A percentile compares a stretch with the other conserved stretches of the same genome.
These are phyloP conservation scores for Netelia melanura DNA, from an alignment of 2,888 invertebrate species.

Conservation along the genomic window DNA sequence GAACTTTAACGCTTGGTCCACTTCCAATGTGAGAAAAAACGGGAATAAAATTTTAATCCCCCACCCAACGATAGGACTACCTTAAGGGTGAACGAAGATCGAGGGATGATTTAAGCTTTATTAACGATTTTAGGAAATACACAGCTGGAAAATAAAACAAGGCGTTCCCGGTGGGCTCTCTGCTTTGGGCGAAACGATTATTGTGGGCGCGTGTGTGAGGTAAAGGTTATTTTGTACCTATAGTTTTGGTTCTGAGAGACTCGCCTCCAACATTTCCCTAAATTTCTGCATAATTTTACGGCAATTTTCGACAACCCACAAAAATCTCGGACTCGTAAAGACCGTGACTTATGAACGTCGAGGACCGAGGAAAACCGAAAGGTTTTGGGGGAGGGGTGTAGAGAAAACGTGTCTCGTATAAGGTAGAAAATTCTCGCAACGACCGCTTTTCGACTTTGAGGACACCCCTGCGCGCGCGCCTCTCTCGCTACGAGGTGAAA, in stretches of 20 bases:
- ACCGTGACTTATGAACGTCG: constrained; percentile 75
- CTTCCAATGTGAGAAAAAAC: no score
- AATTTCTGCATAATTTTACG: constrained; percentile 79
- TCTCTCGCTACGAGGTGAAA: constrained; percentile 33
- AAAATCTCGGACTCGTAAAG: constrained; percentile 71
- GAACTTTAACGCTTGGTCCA: no score
- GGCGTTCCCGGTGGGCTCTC: constrained; percentile 59
- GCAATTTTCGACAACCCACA: constrained; percentile 71
- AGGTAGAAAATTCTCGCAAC: constrained; percentile 30
- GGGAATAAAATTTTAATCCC: no score
- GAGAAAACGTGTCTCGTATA: constrained; percentile 8
- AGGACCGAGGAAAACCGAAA: constrained; percentile 46
- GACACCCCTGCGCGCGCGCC: constrained; percentile 6
- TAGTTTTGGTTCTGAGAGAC: constrained; percentile 5
- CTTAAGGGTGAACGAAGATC: constrained; percentile 18
- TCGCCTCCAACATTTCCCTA: constrained; percentile 5
- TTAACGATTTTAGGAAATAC: constrained; percentile 61
- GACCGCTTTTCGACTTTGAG: constrained; percentile 27
- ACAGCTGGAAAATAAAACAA: constrained; percentile 58
- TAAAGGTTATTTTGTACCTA: neutral
- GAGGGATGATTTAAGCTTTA: constrained; percentile 58
- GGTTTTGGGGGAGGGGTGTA: constrained; percentile 3
- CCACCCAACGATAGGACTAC: no score
- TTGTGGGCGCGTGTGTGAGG: constrained; percentile 53
- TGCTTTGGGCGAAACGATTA: constrained; percentile 48